Base-by-base conservation (phyloP, 2,888 invertebrate genomes). In the Phyto melanocephala region DNA sequence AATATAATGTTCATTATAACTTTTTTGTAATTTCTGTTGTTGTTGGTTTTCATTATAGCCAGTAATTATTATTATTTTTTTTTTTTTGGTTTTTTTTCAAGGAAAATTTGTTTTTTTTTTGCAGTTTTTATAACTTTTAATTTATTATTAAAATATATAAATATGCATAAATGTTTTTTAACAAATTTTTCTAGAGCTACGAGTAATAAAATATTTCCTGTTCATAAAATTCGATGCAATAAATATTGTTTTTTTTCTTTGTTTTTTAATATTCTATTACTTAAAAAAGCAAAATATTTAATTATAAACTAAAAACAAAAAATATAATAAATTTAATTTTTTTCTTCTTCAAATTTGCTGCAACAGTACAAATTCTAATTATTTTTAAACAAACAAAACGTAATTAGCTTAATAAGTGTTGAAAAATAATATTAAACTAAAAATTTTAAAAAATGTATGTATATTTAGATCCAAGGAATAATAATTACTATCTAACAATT, bases 1-100 rank as follows among this genome's bases (percentile, higher is more conserved):
- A 82, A 79, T 60, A 79, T 77, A 72, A 68, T 78, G 56, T 81
- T 80, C 60, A 76, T 71, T 81, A 50, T 52, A 65, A 20, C 17
- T 62, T 47, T 63, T 40, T 65, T 50, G 20, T 60, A 67, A 60
- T 50, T 71, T n/a, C n/a, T n/a, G 60, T 62, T 56, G 62, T 72
- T 63, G 28, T 37, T 60, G 76, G 22, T 70, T 62, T 63, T 45
- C 70, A 63, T 65, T 78, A 54, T 77, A 63, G 28, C 77, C 67
- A 56, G 65, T 80, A 33, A 70, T 76, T 54, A 70, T 71, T 72
- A 40, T 65, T 42, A 62, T 76, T 80, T 75, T 62, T 71, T 37
- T 15, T 17, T 50, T n/a, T n/a, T n/a, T n/a, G n/a, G n/a, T n/a
- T n/a, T n/a, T 50, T 68, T 62, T 81, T 76, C 76, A 81, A 76